Evolutionary conservation across 2,888 invertebrate genomes (phyloP), one percentile per base, ranked within the genome.

Genomic region (Tipula confusa): DNA sequence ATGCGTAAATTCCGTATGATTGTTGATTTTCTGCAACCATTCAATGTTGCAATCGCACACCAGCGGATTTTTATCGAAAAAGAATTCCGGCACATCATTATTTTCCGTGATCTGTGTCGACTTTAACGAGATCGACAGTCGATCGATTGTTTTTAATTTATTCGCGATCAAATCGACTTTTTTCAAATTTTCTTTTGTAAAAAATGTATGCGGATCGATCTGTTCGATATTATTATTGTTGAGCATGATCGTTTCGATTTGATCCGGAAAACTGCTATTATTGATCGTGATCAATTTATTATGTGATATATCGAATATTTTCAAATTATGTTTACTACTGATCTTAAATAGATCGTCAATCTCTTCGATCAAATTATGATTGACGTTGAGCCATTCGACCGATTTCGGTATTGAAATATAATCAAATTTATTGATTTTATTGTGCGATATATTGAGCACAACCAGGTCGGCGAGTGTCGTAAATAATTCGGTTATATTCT

Each of bases 21-120:
- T 94, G 91, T 95, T 95, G 88, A 95, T 93, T 88, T 94, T 91
- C 87, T 94, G 93, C 86, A 96, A 88, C 96, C 96, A 96, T 89
- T 96, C 95, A 94, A 96, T 95, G 86, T 93, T 93, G 89, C 96
- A 96, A 89, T 95, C 95, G 89, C 96, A 96, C 86, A 93, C 92
- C 88, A 96, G 93, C 84, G 96, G 96, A 91, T 96, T 96, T 87
- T 93, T 93, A 82, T 94, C 94, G 86, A 96, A 92, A 88, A 93
- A 95, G 89, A 96, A 95, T 88, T 94, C 93, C 13, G 95, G 95
- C 86, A 94, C 89, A 87, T 94, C 93, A n/a, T 95, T 93, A 3
- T 93, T 92, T 1, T 82, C 38, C n/a, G 82, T 24, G 15, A 48
- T 28, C 29, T 28, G 43, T 2, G 83, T 28, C 48, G 82, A 33